phyloP scores from a whole-genome alignment of 2,113 vertebrate species.

The Gymnarchus niloticus region DNA sequence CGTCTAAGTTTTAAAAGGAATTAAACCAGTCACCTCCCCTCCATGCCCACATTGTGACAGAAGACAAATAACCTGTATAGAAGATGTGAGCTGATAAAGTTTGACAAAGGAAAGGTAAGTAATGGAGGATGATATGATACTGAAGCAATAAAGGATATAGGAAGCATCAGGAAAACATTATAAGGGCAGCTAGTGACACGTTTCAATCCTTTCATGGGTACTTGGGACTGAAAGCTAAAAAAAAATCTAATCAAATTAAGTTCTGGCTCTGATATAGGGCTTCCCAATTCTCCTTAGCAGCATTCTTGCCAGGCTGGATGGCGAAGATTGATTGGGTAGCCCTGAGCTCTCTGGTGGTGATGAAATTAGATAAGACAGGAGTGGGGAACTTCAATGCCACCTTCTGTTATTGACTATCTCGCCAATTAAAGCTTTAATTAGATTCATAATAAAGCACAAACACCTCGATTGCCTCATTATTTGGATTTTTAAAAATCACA shows the following conservation, averaged over 20 bases:
- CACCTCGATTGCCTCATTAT: not conserved
- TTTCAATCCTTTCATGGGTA: not conserved
- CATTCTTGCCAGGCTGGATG: not conserved
- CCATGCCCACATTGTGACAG: too few relatives aligned
- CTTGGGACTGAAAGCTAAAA: slow-evolving; percentile 1
- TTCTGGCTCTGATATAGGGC: slow-evolving; percentile 1
- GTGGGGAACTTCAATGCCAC: not conserved
- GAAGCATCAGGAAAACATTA: not conserved
- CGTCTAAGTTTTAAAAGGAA: too few relatives aligned
- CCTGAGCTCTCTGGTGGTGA: not conserved
- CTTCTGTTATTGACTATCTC: not conserved
- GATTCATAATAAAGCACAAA: not conserved
- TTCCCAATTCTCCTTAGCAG: not conserved
- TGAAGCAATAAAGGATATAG: not conserved
- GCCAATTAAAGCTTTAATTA: not conserved
- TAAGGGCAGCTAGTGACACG: not conserved
- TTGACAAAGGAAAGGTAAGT: too few relatives aligned
- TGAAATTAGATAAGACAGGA: slow-evolving; percentile 7
- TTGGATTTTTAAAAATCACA: not conserved
- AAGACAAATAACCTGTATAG: too few relatives aligned
- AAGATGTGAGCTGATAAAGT: too few relatives aligned
- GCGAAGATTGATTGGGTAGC: not conserved
- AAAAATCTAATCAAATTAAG: not conserved
- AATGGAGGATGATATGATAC: not conserved
- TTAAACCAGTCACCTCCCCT: too few relatives aligned